Base-by-base conservation (phyloP, 1,140 invertebrate genomes). In the Meteorus sp. region DNA sequence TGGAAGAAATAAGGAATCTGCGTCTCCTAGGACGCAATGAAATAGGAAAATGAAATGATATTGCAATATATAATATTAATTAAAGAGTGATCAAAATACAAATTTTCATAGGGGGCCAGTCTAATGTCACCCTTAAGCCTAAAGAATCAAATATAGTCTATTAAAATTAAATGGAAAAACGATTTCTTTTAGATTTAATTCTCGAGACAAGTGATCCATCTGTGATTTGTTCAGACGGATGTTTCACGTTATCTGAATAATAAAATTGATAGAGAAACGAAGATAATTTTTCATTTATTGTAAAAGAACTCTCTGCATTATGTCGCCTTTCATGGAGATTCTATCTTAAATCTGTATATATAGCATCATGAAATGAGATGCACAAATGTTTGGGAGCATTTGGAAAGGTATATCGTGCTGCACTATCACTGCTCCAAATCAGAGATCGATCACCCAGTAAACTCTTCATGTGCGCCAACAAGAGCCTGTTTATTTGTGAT, bases 91-190 rank as follows among this genome's bases (percentile, higher is more conserved):
- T 70, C 63, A 67, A 67, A 70, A 66, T 61, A 71, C 61, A 67
- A 70, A 64, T 65, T 62, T n/a, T n/a, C n/a, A 65, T 65, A 64
- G 63, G 64, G 68, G 64, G 66, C 61, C 63, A 66, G 56, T 61
- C 55, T 47, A 56, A 68, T 62, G 71, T 72, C 69, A 66, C 20
- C 74, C 76, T 6, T 71, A 61, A 76, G 75, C 76, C 78, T 78
- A 78, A 78, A 61, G 62, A 73, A 79, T 79, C 78, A 79, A 79
- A 79, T 63, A 76, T 77, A 76, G 74, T 77, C 67, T 11, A 56
- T 44, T 23, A 22, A 39, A 57, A 47, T 25, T 7, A 29, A 23
- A 35, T 27, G 25, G 22, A 25, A 25, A 50, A 50, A 73, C n/a
- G 23, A 56, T 47, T 35, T 39, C 72, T 72, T 67, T 72, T 73